Evolutionary conservation across 2,888 invertebrate species (phyloP), one percentile per base, ranked within the genome.

Genomic region (Dynastes grantii): DNA sequence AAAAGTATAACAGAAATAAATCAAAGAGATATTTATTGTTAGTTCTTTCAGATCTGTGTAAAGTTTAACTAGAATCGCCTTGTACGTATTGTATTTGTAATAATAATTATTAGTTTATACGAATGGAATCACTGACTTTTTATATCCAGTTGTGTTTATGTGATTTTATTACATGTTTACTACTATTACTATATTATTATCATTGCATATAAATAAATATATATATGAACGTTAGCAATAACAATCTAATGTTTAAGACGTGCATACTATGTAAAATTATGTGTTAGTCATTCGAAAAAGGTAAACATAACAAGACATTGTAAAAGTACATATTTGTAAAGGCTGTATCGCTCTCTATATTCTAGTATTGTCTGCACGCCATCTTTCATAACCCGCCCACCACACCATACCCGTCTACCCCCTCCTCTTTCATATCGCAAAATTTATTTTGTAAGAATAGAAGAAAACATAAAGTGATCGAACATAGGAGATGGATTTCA

Each of bases 121-220:
- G 16, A 55, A 55, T 55, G 55, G 55, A 55, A 76, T 65, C 65
- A 65, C 76, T 64, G 61, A 70, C 53, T 37, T 22, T 77, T 70
- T 77, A 70, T 77, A 61, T 70, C 65, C 77, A 79, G 79, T 79
- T 79, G 79, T 79, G 79, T 79, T 79, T 79, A 78, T 78, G 79
- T 79, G 79, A 79, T 79, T 79, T 76, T 79, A 76, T 77, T 64
- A 65, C 71, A 77, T 64, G 77, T 79, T 79, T 63, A 77, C 53
- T 71, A 68, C 49, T 53, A 37, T 77, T 77, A 78, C 70, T 73
- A 64, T 70, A 78, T 78, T 55, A 55, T 55, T 55, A 55, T n/a
- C 8, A n/a, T 55, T 55, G 22, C 22, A 45, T 55, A 61, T 67
- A n/a, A 65, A 16, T 61, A 61, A 37, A 37, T 37, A 0, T 67